Percentiles rank a stretch among this genome's conserved stretches.
Conservation (phyloP, 2,113 vertebrate genomes). For the Macquaria ambigua region DNA sequence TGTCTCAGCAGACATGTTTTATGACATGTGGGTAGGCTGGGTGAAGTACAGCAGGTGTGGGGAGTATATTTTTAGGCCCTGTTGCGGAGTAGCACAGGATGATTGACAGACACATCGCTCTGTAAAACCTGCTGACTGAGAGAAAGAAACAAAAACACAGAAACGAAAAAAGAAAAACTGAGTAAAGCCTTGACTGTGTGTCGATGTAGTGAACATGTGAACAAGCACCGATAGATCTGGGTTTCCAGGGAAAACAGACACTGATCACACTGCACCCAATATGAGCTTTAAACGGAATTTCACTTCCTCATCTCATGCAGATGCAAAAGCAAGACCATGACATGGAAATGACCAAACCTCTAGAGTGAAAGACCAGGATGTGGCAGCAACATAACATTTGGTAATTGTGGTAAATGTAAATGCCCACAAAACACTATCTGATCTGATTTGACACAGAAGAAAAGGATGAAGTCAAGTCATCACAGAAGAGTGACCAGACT, state of each 20-base stretch:
- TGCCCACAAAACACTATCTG: neutral
- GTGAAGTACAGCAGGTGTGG: constrained; percentile 70
- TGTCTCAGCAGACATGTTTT: constrained; percentile 59
- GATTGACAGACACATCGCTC: constrained; percentile 47
- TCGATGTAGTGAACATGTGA: neutral
- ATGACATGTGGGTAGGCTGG: constrained; percentile 55
- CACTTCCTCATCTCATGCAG: neutral
- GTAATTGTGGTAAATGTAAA: neutral
- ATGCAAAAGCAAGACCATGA: neutral
- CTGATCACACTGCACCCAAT: neutral
- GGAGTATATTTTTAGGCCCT: constrained; percentile 70
- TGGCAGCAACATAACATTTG: neutral
- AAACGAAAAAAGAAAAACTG: neutral
- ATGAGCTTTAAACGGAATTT: constrained; percentile 4
- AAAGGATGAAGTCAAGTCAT: neutral
- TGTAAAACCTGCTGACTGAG: constrained; percentile 46
- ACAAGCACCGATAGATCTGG: constrained; percentile 11
- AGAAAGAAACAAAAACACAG: constrained; percentile 36
- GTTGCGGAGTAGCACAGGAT: constrained; percentile 46
- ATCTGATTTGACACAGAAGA: constrained; percentile 4
- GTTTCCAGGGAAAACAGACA: neutral
- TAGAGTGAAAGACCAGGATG: neutral
- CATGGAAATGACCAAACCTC: neutral
- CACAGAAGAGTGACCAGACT: constrained; percentile 7
- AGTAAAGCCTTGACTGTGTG: neutral